A percentile compares a stretch with the other conserved stretches of the same genome.
Conservation (phyloP, 1,140 invertebrate species). For the Aphelinus certus region DNA sequence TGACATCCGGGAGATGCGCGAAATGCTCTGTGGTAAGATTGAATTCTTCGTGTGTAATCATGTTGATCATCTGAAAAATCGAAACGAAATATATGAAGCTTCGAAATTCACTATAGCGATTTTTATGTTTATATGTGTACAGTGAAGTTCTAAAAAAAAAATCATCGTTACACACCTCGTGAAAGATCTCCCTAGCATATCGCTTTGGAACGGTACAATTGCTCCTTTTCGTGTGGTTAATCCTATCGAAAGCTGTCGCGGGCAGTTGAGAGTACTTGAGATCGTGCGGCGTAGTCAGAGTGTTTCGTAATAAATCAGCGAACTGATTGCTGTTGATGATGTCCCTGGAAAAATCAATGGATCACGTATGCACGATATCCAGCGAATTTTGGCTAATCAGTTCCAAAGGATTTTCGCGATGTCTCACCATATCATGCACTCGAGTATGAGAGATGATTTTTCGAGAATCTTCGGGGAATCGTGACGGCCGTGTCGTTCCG, state of each 20-base stretch:
- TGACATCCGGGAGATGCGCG: constrained; percentile 39
- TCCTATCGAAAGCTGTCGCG: constrained; percentile 37
- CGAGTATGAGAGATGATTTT: constrained; percentile 46
- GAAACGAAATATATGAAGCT: constrained; percentile 21
- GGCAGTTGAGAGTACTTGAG: constrained; percentile 51
- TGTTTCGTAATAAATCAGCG: constrained; percentile 38
- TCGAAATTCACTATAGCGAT: not conserved
- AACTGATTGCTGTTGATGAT: constrained; percentile 49
- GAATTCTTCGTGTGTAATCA: constrained; percentile 52
- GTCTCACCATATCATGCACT: constrained; percentile 51
- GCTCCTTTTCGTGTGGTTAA: constrained; percentile 42
- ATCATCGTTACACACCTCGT: not conserved
- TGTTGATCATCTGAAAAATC: constrained; percentile 50
- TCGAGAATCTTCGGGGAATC: constrained; percentile 27
- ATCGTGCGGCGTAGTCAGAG: constrained; percentile 12
- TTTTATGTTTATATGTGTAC: constrained; percentile 5
- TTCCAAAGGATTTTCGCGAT: not conserved
- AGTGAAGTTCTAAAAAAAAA: constrained; percentile 10
- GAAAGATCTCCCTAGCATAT: constrained; percentile 45
- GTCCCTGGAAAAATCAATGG: constrained; percentile 47
- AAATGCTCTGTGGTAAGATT: constrained; percentile 48
- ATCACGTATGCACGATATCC: constrained; percentile 1
- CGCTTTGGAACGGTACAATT: constrained; percentile 41
- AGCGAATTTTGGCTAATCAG: not conserved
- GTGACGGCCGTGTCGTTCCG: not conserved